A percentile compares a stretch with the other conserved stretches of the same genome.
Evolutionary conservation across 2,113 vertebrate species (phyloP).

Genomic region (Dipodomys stephensi): DNA sequence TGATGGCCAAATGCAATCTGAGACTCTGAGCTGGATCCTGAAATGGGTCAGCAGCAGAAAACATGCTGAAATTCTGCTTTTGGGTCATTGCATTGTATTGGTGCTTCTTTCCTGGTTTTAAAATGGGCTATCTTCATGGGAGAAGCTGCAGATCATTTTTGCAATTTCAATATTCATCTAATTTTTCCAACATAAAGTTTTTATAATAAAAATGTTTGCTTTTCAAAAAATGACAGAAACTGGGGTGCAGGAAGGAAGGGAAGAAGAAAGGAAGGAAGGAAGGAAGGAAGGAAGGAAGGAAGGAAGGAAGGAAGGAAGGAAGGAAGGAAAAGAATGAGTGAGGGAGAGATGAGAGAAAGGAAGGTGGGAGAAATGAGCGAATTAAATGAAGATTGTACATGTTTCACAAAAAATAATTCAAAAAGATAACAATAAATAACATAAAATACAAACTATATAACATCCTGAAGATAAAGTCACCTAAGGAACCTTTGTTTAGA

Average conservation of each 20-base stretch:
- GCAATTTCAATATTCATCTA: background rate
- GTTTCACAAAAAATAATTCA: too few relatives aligned
- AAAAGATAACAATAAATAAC: background rate
- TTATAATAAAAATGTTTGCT: background rate
- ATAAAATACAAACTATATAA: background rate
- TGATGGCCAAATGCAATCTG: background rate
- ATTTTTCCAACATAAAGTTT: background rate
- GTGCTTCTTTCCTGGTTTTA: too few relatives aligned
- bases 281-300: too few relatives aligned
- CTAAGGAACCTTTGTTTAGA: background rate
- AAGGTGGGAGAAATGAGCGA: background rate
- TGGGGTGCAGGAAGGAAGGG: background rate
- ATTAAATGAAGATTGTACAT: too few relatives aligned
- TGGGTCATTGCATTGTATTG: too few relatives aligned
- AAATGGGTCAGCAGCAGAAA: background rate
- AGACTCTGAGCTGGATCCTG: background rate
- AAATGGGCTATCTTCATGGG: too few relatives aligned
- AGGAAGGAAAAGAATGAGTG: too few relatives aligned
- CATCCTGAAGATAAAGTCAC: background rate
- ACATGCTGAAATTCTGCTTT: too few relatives aligned
- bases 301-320: rapidly evolving
- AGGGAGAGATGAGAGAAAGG: too few relatives aligned
- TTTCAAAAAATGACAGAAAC: background rate
- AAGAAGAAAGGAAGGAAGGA: background rate
- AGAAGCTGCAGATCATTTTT: background rate